Base-by-base conservation (phyloP, 2,888 invertebrate species). In the Scaptomyza cyrtandrae region DNA sequence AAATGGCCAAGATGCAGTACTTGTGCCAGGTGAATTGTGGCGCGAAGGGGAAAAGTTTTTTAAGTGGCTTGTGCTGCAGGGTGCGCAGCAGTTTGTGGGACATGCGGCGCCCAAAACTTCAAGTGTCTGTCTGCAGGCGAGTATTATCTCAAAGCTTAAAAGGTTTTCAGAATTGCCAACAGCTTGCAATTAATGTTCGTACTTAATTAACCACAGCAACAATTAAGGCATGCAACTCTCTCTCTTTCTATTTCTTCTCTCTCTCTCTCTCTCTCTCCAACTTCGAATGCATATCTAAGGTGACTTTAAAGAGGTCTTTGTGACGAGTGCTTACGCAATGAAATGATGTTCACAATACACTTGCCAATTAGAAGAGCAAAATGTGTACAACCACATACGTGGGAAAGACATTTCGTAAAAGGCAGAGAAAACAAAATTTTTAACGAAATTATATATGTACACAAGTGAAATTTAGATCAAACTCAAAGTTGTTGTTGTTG, bases 371-470 rank as follows among this genome's bases (percentile, higher is more conserved):
- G 61, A 71, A 71, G 56, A 62, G 69, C 67, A 66, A 39, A 60
- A 60, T 44, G 56, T 49, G 49, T 57, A 55, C 48, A 49, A 52
- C 56, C 61, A 54, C 56, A 49, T 35, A 39, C 31, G 45, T 48
- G 29, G 3, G 33, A 33, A 1, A 9, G 1, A 56, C 24, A 27
- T 39, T 39, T 14, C 39, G 39, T 39, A 39, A 39, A 14, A 14
- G 52, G 33, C 46, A 50, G 63, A 59, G 60, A 59, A 46, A 73
- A 54, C 69, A 84, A 83, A n/a, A 83, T 86, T 80, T 77, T 77
- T 77, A 86, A 77, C 78, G 54, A 83, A 78, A 78, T 81, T 86
- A 75, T 84, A 69, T 77, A 81, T 86, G 78, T 75, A 71, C 75
- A 72, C 76, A 80, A 68, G 63, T 66, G 53, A 67, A 71, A 63